Evolutionary conservation across 2,797 vertebrate genomes (phyloP), one percentile per base, ranked within the genome.

Genomic region (Percopsis omiscomaycus): DNA sequence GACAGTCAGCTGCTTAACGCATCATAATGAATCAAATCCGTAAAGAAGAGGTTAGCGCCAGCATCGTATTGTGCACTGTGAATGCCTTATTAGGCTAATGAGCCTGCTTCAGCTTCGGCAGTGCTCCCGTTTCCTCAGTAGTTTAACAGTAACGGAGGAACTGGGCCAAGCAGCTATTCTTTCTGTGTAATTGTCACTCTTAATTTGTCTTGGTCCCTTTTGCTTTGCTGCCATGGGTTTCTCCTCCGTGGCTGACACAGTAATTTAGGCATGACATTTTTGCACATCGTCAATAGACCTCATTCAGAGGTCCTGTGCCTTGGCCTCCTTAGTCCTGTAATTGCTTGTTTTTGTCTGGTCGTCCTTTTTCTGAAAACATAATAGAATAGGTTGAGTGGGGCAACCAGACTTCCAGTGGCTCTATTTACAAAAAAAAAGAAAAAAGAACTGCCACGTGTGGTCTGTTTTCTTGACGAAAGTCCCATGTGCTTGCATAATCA

Each of bases 281-380:
- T 90, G 82, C 90, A 90, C 89, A 90, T 92, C 89, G 89, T 92
- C 87, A 92, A 87, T 90, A 63, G 86, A 66, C 60, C 75, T 86
- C 86, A 89, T 89, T 91, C 81, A 89, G 73, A 59, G 66, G 51
- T 60, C 75, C 72, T 63, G 65, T 83, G 81, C 85, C 82, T 83
- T 67, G 15, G 73, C 71, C 81, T 74, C 66, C 74, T 82, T 79
- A 64, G 68, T 84, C 79, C 83, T 75, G 89, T 91, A 93, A 91
- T 92, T 92, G 88, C 89, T 88, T 89, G 88, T 91, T 92, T 92
- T 92, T 86, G 84, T 91, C 84, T 72, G 64, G 63, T 44, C 13
- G 53, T 56, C 75, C 54, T 56, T 60, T 84, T 89, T 84, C 87
- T 84, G 69, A 77, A 77, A 80, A 71, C 78, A 77, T 87, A 86